Conservation (phyloP, 2,888 invertebrate genomes). For the Tenodera sinensis region DNA sequence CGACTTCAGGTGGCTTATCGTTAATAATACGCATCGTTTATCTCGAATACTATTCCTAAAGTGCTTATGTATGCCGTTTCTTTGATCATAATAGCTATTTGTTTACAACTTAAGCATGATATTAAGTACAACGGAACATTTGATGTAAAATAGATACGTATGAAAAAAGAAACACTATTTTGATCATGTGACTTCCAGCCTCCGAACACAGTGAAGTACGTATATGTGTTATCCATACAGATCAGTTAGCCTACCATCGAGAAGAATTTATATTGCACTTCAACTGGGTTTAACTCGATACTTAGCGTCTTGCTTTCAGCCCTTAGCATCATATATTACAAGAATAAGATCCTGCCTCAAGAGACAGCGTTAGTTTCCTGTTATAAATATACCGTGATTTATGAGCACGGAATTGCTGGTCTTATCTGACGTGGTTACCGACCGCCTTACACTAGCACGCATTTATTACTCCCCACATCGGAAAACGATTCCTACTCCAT, state of each 20-base stretch:
- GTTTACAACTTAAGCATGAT: no score
- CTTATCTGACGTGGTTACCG: not conserved
- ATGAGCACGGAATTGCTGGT: not conserved
- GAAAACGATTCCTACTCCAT: not conserved
- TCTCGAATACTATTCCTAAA: no score
- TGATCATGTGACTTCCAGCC: no score
- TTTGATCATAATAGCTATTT: no score
- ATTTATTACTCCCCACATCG: not conserved
- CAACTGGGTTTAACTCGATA: not conserved
- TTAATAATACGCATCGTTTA: no score
- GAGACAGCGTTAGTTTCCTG: not conserved
- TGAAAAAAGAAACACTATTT: no score
- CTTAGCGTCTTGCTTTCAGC: not conserved
- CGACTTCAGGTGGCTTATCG: no score
- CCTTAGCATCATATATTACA: not conserved
- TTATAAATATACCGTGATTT: not conserved
- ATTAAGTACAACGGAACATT: no score
- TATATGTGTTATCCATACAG: not conserved
- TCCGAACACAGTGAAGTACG: not conserved
- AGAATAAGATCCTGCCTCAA: not conserved
- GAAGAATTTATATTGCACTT: not conserved
- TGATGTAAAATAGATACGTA: no score
- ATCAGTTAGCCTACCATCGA: not conserved
- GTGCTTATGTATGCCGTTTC: no score
- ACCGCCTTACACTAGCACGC: not conserved